Base-by-base conservation (phyloP, 2,797 vertebrate species). In the Poliocrania exsul region DNA sequence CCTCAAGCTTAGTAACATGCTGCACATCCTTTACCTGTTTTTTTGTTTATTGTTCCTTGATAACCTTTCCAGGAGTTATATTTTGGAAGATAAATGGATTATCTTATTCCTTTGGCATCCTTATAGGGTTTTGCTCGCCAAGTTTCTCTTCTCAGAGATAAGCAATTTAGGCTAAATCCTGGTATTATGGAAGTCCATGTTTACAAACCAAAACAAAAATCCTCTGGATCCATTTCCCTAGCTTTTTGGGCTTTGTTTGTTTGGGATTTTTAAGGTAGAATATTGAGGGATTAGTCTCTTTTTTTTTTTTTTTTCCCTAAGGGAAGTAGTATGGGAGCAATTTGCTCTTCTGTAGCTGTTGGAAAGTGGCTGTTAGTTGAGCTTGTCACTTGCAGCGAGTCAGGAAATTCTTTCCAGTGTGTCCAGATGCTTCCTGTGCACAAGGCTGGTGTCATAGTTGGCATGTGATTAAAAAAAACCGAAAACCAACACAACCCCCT, bases 371-470 rank as follows among this genome's bases (percentile, higher is more conserved):
- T 75, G 19, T 81, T 82, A 37, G 78, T 66, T 66, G 47, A 82
- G 31, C 47, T 81, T 86, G 71, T 85, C n/a, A 33, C 66, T 90
- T 4, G 3, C 1, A 70, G 71, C 28, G 3, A 81, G 50, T 50
- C 94, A 94, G 88, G 92, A 95, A 95, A 87, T 95, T 95, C 92
- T 81, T 96, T 94, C 71, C 91, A 85, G 50, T 24, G 40, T 69
- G 79, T 95, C 72, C 94, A 96, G 93, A 95, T 95, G 92, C 86
- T 97, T 95, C 95, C 95, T 95, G 84, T 83, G 65, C 78, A 83
- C 53, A 80, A 61, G n/a, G 28, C 46, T 94, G 90, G 38, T 90
- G 88, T 97, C 90, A 93, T 73, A 71, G 35, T 94, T 95, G 81
- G 92, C 94, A 54, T 0, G 4, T 74, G 61, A 81, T 92, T 6